Evolutionary conservation across 2,888 invertebrate species (phyloP), one percentile per base, ranked within the genome.

Genomic region (Mamestra brassicae): DNA sequence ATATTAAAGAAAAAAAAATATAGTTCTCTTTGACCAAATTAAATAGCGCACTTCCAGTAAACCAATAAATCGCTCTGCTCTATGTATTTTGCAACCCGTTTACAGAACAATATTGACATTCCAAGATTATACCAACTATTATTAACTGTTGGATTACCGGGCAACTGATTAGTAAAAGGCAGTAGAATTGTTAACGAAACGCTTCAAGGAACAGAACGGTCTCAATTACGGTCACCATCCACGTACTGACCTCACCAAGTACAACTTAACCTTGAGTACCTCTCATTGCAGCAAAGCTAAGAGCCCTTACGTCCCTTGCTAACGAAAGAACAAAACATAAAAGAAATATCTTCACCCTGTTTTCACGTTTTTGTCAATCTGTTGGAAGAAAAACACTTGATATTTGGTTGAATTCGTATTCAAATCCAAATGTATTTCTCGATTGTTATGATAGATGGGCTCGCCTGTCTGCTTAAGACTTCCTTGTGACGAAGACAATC

Each of bases 371-470:
- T 63, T 63, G 45, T 55, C 58, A 78, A 80, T 74, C 57, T 42
- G 34, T 36, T 45, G 4, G 15, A 26, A 60, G 36, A 38, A 67
- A 63, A 64, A 17, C 63, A 70, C 69, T 70, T 64, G 70, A 78
- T 67, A 66, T 78, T 77, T 52, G 50, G 10, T 62, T 45, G 47
- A 82, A 74, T 74, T 67, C 67, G 50, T 74, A 74, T 83, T 78
- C 75, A 81, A 82, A 82, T 82, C 71, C 45, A 54, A 74, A 81
- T 69, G 64, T 82, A 26, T 82, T 55, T 62, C n/a, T 71, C 71
- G 45, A 71, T 79, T 78, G 68, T 78, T 78, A 69, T 81, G 79
- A 82, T 74, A 47, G 83, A 81, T 82, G 74, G 68, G 67, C 50
- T 10, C 60, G 61, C 65, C 67, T 82, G 74, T 71, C 71, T 67